Evolutionary conservation across 2,888 invertebrate species (phyloP).

Genomic region (Epinotia bilunana): DNA sequence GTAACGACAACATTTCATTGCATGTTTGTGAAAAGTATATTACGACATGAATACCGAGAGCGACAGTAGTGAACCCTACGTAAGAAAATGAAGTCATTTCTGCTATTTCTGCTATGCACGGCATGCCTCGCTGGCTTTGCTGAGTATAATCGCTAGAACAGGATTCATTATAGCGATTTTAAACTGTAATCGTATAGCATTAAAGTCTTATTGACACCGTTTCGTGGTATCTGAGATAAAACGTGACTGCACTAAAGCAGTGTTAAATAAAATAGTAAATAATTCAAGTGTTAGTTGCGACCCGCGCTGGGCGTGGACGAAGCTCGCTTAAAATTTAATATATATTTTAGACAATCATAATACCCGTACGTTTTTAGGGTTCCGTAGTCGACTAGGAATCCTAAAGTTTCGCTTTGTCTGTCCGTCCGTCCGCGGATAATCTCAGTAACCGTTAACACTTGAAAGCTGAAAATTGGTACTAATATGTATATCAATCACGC

Average conservation of each 20-base stretch:
- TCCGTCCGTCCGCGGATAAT: no score
- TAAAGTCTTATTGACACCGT: constrained; percentile 3
- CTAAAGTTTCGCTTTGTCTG: no score
- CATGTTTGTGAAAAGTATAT: no score
- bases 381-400: no score
- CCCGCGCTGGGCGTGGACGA: constrained; percentile 6
- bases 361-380: no score
- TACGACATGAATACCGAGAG: not conserved
- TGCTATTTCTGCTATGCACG: constrained; percentile 24
- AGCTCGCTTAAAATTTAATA: constrained; percentile 64
- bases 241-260: constrained; percentile 37
- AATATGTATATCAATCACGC: no score
- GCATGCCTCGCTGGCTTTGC: constrained; percentile 6
- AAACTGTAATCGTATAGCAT: not conserved
- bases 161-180: not conserved
- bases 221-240: not conserved
- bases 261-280: constrained; percentile 49
- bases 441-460: no score
- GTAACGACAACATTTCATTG: no score
- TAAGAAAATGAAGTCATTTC: constrained; percentile 26
- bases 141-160: constrained; percentile 21
- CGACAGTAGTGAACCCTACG: not conserved
- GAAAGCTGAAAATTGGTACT: no score
- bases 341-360: constrained; percentile 47
- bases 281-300: constrained; percentile 53